These are phyloP conservation scores for Virgularia gustaviana DNA, from an alignment of 92 coral and sea anemone genomes.

Conservation along the genomic window DNA sequence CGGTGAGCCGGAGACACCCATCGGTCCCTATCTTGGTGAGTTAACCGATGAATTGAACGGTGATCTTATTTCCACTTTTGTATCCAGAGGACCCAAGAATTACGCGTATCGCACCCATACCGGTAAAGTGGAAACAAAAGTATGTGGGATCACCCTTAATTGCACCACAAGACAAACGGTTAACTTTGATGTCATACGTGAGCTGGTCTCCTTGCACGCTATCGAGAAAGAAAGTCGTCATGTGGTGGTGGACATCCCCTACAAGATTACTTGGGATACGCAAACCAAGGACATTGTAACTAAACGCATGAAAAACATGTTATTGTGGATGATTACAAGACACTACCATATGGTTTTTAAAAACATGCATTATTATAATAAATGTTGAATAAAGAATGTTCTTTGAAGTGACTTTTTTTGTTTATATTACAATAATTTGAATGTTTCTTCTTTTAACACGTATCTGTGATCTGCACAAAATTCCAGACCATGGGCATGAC, in stretches of 20 bases:
- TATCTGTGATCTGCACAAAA: background rate
- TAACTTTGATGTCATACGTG: background rate
- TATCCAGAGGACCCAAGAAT: background rate
- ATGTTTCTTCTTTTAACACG: no score
- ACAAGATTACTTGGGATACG: no score
- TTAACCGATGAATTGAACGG: background rate
- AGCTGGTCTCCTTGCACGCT: background rate
- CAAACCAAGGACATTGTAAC: no score
- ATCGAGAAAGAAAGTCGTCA: background rate
- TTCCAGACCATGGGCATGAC: background rate
- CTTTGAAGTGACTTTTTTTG: no score
- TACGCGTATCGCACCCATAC: background rate
- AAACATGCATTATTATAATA: background rate
- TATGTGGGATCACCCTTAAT: constrained; percentile 1
- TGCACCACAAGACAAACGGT: background rate
- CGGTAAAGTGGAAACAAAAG: background rate
- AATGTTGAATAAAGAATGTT: no score
- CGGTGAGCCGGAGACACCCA: background rate
- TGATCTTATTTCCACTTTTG: background rate
- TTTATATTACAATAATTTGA: background rate
- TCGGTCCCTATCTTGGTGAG: background rate
- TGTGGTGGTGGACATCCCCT: background rate
- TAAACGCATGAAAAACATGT: background rate
- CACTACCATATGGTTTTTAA: constrained; percentile 8
- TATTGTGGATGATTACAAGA: no score